A percentile compares a stretch with the other conserved stretches of the same genome.
Evolutionary conservation across 2,113 vertebrate species (phyloP).

Genomic region (Tinamus guttatus): DNA sequence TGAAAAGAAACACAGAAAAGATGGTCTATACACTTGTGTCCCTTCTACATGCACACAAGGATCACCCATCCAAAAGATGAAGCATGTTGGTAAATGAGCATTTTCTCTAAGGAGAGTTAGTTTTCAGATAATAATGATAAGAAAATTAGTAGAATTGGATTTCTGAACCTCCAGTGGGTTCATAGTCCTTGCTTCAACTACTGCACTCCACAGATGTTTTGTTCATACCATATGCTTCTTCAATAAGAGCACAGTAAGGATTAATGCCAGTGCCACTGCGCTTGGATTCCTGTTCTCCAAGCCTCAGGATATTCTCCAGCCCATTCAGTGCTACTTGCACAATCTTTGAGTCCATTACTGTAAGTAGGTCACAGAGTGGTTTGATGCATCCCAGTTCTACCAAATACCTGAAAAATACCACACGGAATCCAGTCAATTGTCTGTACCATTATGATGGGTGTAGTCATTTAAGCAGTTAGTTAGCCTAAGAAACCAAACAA

Average conservation of each 20-base stretch:
- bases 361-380: constrained; percentile 96
- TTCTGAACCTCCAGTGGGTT: neutral
- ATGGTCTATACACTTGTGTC: neutral
- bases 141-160: neutral
- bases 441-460: neutral
- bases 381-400: constrained; percentile 97
- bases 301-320: constrained; percentile 94
- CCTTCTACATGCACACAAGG: neutral
- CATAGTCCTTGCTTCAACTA: neutral
- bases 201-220: neutral
- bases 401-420: constrained; percentile 85
- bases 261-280: constrained; percentile 90
- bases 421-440: neutral
- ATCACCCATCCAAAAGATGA: neutral
- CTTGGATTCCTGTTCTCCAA: constrained; percentile 96
- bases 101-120: neutral
- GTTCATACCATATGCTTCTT: constrained; percentile 93
- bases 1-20: neutral
- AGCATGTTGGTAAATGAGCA: neutral
- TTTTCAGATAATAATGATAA: neutral
- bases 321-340: constrained; percentile 97
- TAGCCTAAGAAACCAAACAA: neutral
- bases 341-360: constrained; percentile 98
- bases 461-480: neutral
- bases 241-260: constrained; percentile 95